Evolutionary conservation across 2,797 vertebrate genomes (phyloP).

Genomic region (Tragelaphus oryx): DNA sequence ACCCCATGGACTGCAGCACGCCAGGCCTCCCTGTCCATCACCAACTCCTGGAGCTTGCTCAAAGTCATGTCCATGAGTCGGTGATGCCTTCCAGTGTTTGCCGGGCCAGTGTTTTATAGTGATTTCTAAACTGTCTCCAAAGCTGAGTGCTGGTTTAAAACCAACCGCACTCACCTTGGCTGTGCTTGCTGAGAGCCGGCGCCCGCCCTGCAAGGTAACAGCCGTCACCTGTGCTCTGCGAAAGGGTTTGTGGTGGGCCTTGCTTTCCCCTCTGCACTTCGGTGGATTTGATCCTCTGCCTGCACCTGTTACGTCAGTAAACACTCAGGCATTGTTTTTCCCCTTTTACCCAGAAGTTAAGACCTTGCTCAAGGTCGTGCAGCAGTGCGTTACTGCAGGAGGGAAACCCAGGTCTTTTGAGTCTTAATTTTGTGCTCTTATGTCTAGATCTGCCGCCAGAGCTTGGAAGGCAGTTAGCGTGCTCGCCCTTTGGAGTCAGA

Average conservation of each 20-base stretch:
- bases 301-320: background rate
- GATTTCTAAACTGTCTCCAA: background rate
- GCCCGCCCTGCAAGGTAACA: rapidly evolving
- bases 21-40: background rate
- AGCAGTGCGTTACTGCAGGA: rapidly evolving
- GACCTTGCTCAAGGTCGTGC: background rate
- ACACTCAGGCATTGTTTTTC: background rate
- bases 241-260: background rate
- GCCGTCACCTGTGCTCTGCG: background rate
- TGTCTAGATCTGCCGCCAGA: background rate
- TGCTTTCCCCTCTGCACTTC: background rate
- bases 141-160: background rate
- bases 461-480: background rate
- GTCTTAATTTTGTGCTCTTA: background rate
- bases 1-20: background rate
- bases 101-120: background rate
- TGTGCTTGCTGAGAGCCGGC: background rate
- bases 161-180: background rate
- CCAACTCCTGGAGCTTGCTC: background rate
- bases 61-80: background rate
- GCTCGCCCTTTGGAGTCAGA: background rate
- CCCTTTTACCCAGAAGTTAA: background rate
- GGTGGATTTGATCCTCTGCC: background rate
- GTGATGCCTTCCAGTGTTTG: background rate
- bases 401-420: background rate